Conservation (phyloP, 2,113 vertebrate genomes). For the Cricetomys ansorgei region DNA sequence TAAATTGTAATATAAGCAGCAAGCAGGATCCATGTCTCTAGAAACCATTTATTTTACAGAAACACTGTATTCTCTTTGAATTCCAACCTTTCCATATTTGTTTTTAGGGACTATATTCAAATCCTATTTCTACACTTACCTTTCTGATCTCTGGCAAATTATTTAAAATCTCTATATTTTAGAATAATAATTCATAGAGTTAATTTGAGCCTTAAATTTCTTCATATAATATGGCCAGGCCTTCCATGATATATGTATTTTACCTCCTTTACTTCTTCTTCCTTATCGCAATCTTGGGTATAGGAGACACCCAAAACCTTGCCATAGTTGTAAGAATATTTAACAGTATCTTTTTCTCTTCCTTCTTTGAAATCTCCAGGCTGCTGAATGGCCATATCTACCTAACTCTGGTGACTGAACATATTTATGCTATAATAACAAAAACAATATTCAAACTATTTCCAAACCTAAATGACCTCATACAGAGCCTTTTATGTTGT, state of each 20-base stretch:
- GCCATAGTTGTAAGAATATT: not conserved
- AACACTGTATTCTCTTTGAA: not conserved
- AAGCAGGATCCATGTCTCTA: not conserved
- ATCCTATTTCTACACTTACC: slow-evolving; percentile 38
- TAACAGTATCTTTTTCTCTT: not conserved
- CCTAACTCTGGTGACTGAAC: not conserved
- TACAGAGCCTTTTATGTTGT: not conserved
- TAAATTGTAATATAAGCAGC: not conserved
- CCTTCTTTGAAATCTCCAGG: slow-evolving; percentile 32
- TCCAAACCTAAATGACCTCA: slow-evolving; percentile 24
- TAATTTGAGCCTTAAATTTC: slow-evolving; percentile 1
- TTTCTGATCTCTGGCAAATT: slow-evolving; percentile 25
- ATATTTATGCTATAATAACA: slow-evolving; percentile 43
- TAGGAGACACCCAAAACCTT: slow-evolving; percentile 24
- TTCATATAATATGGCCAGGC: not conserved
- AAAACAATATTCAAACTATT: slow-evolving; percentile 56
- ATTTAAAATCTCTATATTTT: slow-evolving; percentile 51
- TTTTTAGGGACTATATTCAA: slow-evolving; percentile 31
- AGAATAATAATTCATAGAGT: not conserved
- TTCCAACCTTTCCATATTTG: not conserved
- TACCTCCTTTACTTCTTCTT: not conserved
- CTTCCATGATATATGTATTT: not conserved
- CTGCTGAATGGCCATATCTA: not conserved
- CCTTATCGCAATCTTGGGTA: not conserved
- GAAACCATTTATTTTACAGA: not conserved